Percentiles rank a stretch among this genome's conserved stretches.
phyloP scores from a whole-genome alignment of 1,140 invertebrate genomes.

The Aphis gossypii region DNA sequence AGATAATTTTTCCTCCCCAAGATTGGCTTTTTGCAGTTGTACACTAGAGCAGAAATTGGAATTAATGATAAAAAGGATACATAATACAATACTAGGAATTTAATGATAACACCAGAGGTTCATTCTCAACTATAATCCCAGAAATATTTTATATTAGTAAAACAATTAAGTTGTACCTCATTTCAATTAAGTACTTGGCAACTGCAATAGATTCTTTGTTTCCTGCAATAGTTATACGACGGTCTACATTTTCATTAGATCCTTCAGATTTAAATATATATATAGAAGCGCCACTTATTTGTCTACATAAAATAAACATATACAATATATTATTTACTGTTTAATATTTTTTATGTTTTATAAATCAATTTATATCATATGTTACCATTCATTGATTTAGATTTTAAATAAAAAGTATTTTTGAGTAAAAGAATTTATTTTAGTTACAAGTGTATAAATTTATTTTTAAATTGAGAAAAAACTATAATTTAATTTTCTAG shows the following conservation, averaged over 20 bases:
- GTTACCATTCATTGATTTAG: not conserved
- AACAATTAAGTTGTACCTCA: constrained; percentile 65
- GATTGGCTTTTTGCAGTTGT: constrained; percentile 98
- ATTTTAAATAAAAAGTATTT: not conserved
- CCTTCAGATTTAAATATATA: constrained; percentile 76
- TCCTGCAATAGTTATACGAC: constrained; percentile 74
- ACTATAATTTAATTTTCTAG: not conserved
- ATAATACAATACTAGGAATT: constrained; percentile 35
- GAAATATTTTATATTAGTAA: not conserved
- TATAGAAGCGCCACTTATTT: constrained; percentile 75
- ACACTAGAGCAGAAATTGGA: constrained; percentile 74
- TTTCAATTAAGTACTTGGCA: constrained; percentile 76
- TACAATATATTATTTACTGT: not conserved
- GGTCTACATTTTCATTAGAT: constrained; percentile 63
- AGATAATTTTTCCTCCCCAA: constrained; percentile 75
- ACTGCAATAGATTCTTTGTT: constrained; percentile 73
- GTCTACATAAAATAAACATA: constrained; percentile 64
- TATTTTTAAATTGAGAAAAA: not conserved
- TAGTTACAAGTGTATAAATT: not conserved
- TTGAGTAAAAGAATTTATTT: not conserved
- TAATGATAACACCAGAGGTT: constrained; percentile 31
- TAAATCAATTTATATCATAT: not conserved
- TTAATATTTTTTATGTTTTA: not conserved
- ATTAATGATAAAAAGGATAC: constrained; percentile 54
- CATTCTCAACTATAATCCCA: constrained; percentile 6